A percentile compares a stretch with the other conserved stretches of the same genome.
phyloP scores from a whole-genome alignment of 2,797 vertebrate species.

The Chloroceryle inda region DNA sequence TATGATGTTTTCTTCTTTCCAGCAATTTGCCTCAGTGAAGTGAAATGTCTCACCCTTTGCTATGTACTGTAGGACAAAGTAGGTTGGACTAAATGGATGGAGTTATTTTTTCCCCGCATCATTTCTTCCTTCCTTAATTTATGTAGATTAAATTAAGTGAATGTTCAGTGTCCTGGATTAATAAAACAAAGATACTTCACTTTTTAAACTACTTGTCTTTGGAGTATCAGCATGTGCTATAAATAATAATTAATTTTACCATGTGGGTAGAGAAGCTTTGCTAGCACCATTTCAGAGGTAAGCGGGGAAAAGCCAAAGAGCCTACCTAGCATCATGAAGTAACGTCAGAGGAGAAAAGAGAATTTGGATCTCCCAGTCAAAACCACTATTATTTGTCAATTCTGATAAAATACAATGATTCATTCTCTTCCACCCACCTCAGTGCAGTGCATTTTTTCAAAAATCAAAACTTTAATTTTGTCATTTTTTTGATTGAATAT shows the following conservation, averaged over 20 bases:
- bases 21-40: conserved; percentile 50
- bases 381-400: neutral
- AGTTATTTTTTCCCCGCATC: neutral
- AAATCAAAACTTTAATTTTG: neutral
- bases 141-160: neutral
- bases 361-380: neutral
- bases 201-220: neutral
- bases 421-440: neutral
- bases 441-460: fast-evolving
- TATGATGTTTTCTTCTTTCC: conserved; percentile 40
- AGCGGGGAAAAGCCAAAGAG: neutral
- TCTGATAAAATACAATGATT: neutral
- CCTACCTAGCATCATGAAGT: fast-evolving
- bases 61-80: neutral
- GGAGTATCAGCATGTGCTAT: neutral
- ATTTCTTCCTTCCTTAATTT: neutral
- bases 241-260: neutral
- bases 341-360: neutral
- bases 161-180: neutral
- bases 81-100: neutral
- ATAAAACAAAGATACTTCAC: neutral
- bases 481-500: neutral
- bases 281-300: neutral
- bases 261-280: neutral
- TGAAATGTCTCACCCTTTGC: conserved; percentile 50